Percentiles rank a stretch among this genome's conserved stretches.
phyloP scores from a whole-genome alignment of 2,797 vertebrate genomes.

The Adrianichthys oophorus region DNA sequence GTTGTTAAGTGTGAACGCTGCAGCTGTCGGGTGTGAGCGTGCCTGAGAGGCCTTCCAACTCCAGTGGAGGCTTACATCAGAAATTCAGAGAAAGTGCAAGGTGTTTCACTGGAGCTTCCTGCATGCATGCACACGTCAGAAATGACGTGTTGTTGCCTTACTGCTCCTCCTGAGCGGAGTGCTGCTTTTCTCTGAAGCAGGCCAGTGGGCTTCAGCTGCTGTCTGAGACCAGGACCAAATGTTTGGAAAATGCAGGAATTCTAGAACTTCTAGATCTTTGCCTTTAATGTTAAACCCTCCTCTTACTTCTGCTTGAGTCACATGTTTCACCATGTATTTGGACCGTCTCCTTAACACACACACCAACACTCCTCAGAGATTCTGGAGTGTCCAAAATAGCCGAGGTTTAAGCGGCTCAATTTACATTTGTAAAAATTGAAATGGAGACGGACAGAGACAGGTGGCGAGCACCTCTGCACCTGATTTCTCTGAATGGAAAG shows the following conservation, averaged over 20 bases:
- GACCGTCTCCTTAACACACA: not conserved
- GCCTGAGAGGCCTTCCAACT: not conserved
- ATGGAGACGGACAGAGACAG: slow-evolving; percentile 55
- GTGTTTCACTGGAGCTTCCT: slow-evolving; percentile 5
- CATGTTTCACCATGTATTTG: slow-evolving; percentile 34
- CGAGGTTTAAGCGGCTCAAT: slow-evolving; percentile 45
- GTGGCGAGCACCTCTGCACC: slow-evolving; percentile 37
- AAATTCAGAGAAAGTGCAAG: slow-evolving; percentile 23
- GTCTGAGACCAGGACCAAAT: not conserved
- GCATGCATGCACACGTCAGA: not conserved
- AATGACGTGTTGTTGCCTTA: slow-evolving; percentile 1
- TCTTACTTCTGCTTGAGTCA: slow-evolving; percentile 34
- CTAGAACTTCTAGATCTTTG: slow-evolving; percentile 42
- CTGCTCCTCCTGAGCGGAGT: slow-evolving; percentile 1
- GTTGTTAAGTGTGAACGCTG: not conserved
- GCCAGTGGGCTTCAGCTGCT: not conserved
- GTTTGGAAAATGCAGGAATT: not conserved
- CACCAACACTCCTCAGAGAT: slow-evolving; percentile 15
- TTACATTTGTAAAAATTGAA: slow-evolving; percentile 59
- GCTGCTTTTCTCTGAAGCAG: slow-evolving; percentile 4
- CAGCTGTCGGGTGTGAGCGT: not conserved
- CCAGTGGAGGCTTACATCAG: slow-evolving; percentile 1
- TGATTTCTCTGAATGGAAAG: slow-evolving; percentile 14
- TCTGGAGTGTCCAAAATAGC: slow-evolving; percentile 66
- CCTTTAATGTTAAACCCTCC: slow-evolving; percentile 55